phyloP scores from a whole-genome alignment of 2,797 vertebrate genomes.

The Anableps anableps region DNA sequence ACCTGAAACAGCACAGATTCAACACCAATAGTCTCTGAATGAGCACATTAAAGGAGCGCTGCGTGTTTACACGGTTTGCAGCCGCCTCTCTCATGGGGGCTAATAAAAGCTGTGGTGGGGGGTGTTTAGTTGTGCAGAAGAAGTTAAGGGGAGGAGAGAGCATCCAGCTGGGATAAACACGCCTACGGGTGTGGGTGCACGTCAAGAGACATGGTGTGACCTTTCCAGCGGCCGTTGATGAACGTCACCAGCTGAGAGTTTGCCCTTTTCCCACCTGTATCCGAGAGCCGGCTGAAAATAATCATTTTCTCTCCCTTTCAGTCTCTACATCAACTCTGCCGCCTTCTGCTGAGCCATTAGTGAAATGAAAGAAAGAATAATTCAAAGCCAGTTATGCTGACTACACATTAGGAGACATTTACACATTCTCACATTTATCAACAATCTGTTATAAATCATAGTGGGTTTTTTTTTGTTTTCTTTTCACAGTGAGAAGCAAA shows the following conservation, averaged over 20 bases:
- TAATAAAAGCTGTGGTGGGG: slow-evolving; percentile 32
- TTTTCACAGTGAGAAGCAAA: background rate
- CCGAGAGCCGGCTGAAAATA: slow-evolving; percentile 59
- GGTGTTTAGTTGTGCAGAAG: background rate
- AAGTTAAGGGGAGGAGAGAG: slow-evolving; percentile 9
- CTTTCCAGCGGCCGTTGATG: slow-evolving; percentile 74
- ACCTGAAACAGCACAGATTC: slow-evolving; percentile 14
- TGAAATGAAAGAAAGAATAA: slow-evolving; percentile 55
- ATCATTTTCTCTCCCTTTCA: slow-evolving; percentile 29
- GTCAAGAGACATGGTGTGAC: slow-evolving; percentile 69
- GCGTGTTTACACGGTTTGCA: slow-evolving; percentile 19
- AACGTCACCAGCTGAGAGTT: slow-evolving; percentile 76
- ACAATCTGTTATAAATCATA: slow-evolving; percentile 20
- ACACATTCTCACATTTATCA: slow-evolving; percentile 48
- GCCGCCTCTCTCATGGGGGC: slow-evolving; percentile 29
- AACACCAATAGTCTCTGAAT: slow-evolving; percentile 22
- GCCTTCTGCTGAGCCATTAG: slow-evolving; percentile 53
- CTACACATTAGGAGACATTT: slow-evolving; percentile 48
- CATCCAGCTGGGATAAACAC: slow-evolving; percentile 58
- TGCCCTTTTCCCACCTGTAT: slow-evolving; percentile 80
- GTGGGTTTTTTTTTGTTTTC: background rate
- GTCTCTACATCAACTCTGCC: slow-evolving; percentile 6
- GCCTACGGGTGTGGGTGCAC: slow-evolving; percentile 57
- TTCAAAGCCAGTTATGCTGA: slow-evolving; percentile 51
- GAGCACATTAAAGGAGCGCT: slow-evolving; percentile 7